A percentile compares a stretch with the other conserved stretches of the same genome.
Conservation (phyloP, 2,888 invertebrate species). For the Caenorhabditis plicata region DNA sequence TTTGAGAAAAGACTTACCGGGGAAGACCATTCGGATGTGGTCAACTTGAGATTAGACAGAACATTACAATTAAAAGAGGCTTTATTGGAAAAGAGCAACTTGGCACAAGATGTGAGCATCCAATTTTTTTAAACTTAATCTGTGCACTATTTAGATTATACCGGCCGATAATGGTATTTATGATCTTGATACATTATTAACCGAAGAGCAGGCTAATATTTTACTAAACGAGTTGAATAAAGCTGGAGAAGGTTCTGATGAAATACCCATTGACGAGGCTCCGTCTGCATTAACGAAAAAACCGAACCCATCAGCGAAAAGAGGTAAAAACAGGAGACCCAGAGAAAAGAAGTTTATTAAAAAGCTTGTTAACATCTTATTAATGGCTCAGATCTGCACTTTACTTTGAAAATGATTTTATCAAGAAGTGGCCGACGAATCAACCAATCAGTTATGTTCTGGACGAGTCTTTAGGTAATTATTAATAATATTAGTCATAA, state of each 20-base stretch:
- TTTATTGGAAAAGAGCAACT: constrained; percentile 57
- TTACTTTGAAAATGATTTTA: constrained; percentile 48
- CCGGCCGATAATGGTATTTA: constrained; percentile 61
- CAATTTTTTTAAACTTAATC: background rate
- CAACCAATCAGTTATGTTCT: constrained; percentile 55
- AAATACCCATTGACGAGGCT: constrained; percentile 26
- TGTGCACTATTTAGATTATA: constrained; percentile 38
- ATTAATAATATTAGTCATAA: background rate
- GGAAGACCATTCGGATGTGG: constrained; percentile 31
- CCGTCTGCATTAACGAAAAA: constrained; percentile 6
- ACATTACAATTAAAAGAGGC: constrained; percentile 62
- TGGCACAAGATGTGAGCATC: constrained; percentile 22
- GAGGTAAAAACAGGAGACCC: constrained; percentile 9
- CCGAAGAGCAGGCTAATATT: constrained; percentile 59
- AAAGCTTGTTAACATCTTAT: constrained; percentile 2
- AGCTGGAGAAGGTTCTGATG: constrained; percentile 37
- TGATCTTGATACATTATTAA: constrained; percentile 60
- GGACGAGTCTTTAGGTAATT: constrained; percentile 52
- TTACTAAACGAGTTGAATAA: constrained; percentile 57
- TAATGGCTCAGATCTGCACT: constrained; percentile 45
- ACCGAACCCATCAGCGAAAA: background rate
- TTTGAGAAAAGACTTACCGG: constrained; percentile 24
- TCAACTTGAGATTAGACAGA: constrained; percentile 56
- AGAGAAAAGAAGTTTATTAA: too few relatives aligned
- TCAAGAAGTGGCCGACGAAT: constrained; percentile 55